These are phyloP conservation scores for Iphiclides podalirius DNA, from an alignment of 2,888 invertebrate genomes.

Conservation along the genomic window DNA sequence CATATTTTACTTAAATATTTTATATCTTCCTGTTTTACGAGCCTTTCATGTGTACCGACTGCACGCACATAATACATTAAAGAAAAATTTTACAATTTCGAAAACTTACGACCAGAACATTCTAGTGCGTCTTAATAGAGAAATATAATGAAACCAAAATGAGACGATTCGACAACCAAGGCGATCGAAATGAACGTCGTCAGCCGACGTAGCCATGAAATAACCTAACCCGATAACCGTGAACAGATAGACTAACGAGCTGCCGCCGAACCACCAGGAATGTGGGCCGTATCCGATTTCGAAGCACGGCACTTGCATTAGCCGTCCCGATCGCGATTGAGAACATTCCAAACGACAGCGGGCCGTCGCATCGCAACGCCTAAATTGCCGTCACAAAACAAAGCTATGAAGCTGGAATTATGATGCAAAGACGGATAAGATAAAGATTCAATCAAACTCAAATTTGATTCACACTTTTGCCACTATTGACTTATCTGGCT, in stretches of 20 bases:
- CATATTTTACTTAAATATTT: too few relatives aligned
- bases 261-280: constrained; percentile 60
- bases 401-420: background rate
- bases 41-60: background rate
- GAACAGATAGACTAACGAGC: constrained; percentile 47
- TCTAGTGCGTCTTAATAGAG: too few relatives aligned
- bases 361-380: constrained; percentile 8
- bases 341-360: constrained; percentile 28
- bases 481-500: background rate
- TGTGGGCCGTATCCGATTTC: constrained; percentile 67
- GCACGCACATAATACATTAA: too few relatives aligned
- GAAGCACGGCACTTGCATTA: constrained; percentile 62
- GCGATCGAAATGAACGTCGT: background rate
- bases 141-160: too few relatives aligned
- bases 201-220: constrained; percentile 17
- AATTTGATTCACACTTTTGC: background rate
- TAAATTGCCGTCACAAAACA: background rate
- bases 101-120: too few relatives aligned
- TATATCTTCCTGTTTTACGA: background rate
- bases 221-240: constrained; percentile 22
- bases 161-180: too few relatives aligned
- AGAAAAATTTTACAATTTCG: background rate
- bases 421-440: constrained; percentile 27
- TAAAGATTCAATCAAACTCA: constrained; percentile 6
- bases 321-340: constrained; percentile 1